These are phyloP conservation scores for Cheilinus undulatus DNA, from an alignment of 2,113 vertebrate genomes.

Conservation along the genomic window DNA sequence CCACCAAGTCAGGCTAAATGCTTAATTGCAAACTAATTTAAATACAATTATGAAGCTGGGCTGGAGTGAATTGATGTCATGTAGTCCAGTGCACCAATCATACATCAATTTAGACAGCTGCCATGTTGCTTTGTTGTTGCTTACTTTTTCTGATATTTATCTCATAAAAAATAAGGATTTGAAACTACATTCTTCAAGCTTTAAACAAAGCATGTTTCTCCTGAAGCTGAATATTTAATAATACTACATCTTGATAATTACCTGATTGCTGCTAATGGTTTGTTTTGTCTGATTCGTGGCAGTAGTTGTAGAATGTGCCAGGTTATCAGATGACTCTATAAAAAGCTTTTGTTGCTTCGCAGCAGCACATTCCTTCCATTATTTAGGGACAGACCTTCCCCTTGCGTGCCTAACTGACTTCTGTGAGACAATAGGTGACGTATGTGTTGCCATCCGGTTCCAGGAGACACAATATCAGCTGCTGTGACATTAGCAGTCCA, in stretches of 20 bases:
- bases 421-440: constrained; percentile 5
- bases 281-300: constrained; percentile 45
- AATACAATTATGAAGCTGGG: too few species aligned
- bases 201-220: not conserved
- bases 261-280: constrained; percentile 36
- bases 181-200: not conserved
- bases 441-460: not conserved
- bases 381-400: constrained; percentile 8
- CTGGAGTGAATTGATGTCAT: too few species aligned
- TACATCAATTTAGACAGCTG: too few species aligned
- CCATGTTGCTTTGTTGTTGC: not conserved
- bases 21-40: too few species aligned
- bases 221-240: constrained; percentile 5
- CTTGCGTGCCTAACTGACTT: not conserved
- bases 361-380: constrained; percentile 1
- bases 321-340: constrained; percentile 35
- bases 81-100: too few species aligned
- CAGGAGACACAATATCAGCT: not conserved
- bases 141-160: too few species aligned
- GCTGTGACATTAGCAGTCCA: not conserved
- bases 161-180: too few species aligned
- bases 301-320: constrained; percentile 21
- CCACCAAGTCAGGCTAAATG: too few species aligned
- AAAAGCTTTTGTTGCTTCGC: constrained; percentile 12
- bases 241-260: constrained; percentile 18